phyloP scores from a whole-genome alignment of 2,113 vertebrate species.

The Amphiprion percula region DNA sequence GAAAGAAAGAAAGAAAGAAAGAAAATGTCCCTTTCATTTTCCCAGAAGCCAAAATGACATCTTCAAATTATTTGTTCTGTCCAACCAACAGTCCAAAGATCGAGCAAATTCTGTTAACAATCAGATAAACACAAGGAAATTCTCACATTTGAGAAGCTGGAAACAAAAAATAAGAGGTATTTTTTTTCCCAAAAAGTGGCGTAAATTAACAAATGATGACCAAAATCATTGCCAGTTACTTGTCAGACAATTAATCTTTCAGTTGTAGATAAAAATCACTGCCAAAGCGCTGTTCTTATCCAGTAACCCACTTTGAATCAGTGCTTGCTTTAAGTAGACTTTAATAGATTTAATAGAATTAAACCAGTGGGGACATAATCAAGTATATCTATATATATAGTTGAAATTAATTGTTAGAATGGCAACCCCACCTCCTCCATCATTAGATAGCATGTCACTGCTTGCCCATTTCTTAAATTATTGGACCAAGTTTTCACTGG shows the following conservation, averaged over 20 bases:
- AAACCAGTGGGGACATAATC: slow-evolving; percentile 1
- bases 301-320: neutral
- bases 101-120: neutral
- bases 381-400: neutral
- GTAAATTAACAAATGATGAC: neutral
- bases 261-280: neutral
- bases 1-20: neutral
- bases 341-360: slow-evolving; percentile 18
- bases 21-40: neutral
- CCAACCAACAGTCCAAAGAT: accelerated
- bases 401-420: slow-evolving; percentile 42
- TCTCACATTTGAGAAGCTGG: neutral
- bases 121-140: slow-evolving; percentile 1
- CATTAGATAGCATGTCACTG: slow-evolving; percentile 49
- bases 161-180: accelerated
- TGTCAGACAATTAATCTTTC: neutral
- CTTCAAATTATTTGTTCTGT: neutral
- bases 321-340: neutral
- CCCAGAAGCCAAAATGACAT: neutral
- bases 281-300: neutral
- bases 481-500: slow-evolving; percentile 50
- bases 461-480: slow-evolving; percentile 61
- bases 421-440: neutral
- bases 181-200: neutral
- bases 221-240: neutral